These are phyloP conservation scores for Pollimyrus isidori DNA, from an alignment of 2,113 vertebrate species.

Conservation along the genomic window DNA sequence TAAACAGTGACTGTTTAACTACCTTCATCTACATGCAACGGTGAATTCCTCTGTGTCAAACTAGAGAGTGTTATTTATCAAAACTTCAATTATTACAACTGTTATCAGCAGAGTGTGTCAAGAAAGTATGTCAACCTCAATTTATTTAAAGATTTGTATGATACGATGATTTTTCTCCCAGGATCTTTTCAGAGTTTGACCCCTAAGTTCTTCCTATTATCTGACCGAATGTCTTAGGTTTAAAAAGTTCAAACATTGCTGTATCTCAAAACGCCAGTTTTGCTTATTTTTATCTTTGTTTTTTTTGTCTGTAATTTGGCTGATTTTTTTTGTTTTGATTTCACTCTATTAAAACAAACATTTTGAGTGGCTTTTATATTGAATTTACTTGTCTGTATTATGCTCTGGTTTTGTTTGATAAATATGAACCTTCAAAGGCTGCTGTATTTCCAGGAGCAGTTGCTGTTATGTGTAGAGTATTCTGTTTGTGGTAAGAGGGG, in stretches of 20 bases:
- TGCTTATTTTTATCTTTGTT: neutral
- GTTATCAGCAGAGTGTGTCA: neutral
- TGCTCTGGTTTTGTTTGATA: neutral
- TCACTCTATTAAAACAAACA: neutral
- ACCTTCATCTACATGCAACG: neutral
- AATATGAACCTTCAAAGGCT: neutral
- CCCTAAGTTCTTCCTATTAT: neutral
- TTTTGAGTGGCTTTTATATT: slow-evolving; percentile 5
- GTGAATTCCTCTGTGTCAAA: neutral
- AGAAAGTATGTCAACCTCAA: neutral
- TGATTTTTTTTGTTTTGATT: neutral
- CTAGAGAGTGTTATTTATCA: neutral
- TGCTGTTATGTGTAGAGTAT: neutral
- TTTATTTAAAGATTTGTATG: neutral
- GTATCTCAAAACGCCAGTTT: neutral
- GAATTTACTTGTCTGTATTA: neutral
- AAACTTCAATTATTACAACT: neutral
- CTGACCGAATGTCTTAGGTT: neutral
- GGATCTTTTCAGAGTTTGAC: neutral
- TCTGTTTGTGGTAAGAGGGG: neutral
- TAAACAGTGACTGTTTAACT: neutral
- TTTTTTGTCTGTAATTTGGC: neutral
- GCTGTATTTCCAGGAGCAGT: neutral
- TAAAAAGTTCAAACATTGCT: neutral
- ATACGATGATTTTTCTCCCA: neutral